Base-by-base conservation (phyloP, 1,140 invertebrate genomes). In the Heterodera schachtii region DNA sequence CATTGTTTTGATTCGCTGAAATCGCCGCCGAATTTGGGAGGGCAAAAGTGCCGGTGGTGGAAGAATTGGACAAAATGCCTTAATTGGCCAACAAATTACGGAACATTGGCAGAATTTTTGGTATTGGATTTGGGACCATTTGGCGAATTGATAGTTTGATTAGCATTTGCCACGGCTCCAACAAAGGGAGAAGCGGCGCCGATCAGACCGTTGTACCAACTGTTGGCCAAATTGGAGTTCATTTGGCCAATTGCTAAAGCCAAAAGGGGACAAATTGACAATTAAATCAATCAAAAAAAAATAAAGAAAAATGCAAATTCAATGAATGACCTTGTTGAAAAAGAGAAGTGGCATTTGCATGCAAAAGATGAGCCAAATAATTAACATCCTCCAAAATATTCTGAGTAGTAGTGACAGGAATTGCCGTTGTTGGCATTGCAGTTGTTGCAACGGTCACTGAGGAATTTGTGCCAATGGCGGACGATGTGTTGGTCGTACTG, bases 141-240 rank as follows among this genome's bases (percentile, higher is more conserved):
- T 16, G 57, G 19, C 19, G 57, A 60, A 60, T 60, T 60, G 5
- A 16, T 52, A 2, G 57, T 19, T 5, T 31, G 21, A 5, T 41
- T 71, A 13, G 69, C 44, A 46, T 31, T 71, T 71, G 69, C 69
- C 69, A 41, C 69, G 21, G 69, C n/a, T 19, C 69, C 69, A 71
- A 46, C 44, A 16, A 46, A 9, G 0, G 31, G 31, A 71, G 69
- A 11, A 1, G 2, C 9, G 21, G 21, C 44, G 21, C 69, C 69
- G 9, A 46, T 31, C 69, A 16, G 44, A 13, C 21, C 19, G 21
- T 71, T 31, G 9, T 71, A 11, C 69, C 69, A 71, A 46, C 31
- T 31, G 21, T 46, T 71, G 69, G 69, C 69, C 9, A 71, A 46
- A 71, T 43, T 71, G 7, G 69, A 43, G 69, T 71, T 71, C 21